A percentile compares a stretch with the other conserved stretches of the same genome.
These are phyloP conservation scores for Nephrotoma flavescens DNA, from an alignment of 2,888 invertebrate species.

Conservation along the genomic window DNA sequence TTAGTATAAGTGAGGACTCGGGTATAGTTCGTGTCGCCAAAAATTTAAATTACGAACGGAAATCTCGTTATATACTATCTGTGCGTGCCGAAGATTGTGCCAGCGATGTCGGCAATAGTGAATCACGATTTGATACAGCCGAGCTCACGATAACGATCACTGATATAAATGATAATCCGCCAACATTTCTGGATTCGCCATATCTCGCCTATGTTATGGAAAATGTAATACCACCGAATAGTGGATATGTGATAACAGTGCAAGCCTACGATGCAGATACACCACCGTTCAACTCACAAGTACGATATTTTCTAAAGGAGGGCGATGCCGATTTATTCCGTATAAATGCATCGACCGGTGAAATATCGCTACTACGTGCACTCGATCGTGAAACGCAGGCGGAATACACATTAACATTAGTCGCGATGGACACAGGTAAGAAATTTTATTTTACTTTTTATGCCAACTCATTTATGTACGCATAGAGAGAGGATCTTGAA, in stretches of 20 bases:
- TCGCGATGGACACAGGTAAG: slow-evolving; percentile 90
- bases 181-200: slow-evolving; percentile 87
- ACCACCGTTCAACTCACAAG: slow-evolving; percentile 76
- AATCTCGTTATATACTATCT: slow-evolving; percentile 65
- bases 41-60: slow-evolving; percentile 85
- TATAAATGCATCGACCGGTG: slow-evolving; percentile 83
- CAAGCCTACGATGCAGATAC: slow-evolving; percentile 85
- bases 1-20: slow-evolving; percentile 81
- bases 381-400: slow-evolving; percentile 73
- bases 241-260: slow-evolving; percentile 67
- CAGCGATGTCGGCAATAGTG: slow-evolving; percentile 42
- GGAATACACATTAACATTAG: slow-evolving; percentile 71
- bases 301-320: slow-evolving; percentile 85
- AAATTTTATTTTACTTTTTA: slow-evolving; percentile 13
- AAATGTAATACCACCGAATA: slow-evolving; percentile 68
- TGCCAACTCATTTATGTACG: neutral
- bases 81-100: slow-evolving; percentile 83
- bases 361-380: slow-evolving; percentile 68
- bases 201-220: slow-evolving; percentile 90
- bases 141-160: slow-evolving; percentile 71
- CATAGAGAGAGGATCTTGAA: neutral
- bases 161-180: slow-evolving; percentile 89
- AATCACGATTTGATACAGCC: slow-evolving; percentile 55
- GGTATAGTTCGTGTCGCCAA: slow-evolving; percentile 84
- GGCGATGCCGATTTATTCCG: slow-evolving; percentile 83